phyloP scores from a whole-genome alignment of 2,888 invertebrate genomes.

The Dicycla oo region DNA sequence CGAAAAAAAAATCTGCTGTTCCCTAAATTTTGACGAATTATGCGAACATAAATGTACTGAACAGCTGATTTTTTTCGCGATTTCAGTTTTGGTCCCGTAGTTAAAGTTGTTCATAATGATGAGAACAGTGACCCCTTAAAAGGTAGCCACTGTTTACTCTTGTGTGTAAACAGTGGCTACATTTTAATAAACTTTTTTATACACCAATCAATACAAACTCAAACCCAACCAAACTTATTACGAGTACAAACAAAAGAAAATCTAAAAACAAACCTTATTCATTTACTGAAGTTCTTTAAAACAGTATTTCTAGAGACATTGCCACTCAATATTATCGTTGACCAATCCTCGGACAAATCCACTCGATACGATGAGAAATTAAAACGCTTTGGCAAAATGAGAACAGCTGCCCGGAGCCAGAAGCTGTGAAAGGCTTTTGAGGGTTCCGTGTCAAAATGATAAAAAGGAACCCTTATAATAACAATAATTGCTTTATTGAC shows the following conservation, averaged over 20 bases:
- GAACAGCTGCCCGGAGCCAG: constrained; percentile 41
- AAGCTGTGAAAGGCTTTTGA: constrained; percentile 29
- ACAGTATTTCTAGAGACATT: constrained; percentile 24
- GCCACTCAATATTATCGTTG: constrained; percentile 49
- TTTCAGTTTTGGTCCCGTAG: too few relatives aligned
- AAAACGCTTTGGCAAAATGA: constrained; percentile 55
- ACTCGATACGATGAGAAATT: constrained; percentile 62
- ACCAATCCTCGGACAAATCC: constrained; percentile 25
- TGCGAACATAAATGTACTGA: too few relatives aligned
- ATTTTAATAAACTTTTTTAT: neutral
- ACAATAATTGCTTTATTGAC: neutral
- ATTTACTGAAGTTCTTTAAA: constrained; percentile 21
- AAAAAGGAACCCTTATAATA: neutral
- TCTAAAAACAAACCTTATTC: constrained; percentile 8
- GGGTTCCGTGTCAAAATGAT: neutral
- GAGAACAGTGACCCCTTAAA: too few relatives aligned
- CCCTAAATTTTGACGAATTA: too few relatives aligned
- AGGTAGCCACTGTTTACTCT: too few relatives aligned
- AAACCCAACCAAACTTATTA: neutral
- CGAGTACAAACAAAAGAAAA: neutral
- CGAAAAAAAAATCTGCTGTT: too few relatives aligned
- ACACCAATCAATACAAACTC: neutral
- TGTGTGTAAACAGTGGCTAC: too few relatives aligned
- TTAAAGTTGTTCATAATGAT: too few relatives aligned
- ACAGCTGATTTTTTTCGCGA: too few relatives aligned